Conservation (phyloP, 2,888 invertebrate species). For the Crocallis elinguaria region DNA sequence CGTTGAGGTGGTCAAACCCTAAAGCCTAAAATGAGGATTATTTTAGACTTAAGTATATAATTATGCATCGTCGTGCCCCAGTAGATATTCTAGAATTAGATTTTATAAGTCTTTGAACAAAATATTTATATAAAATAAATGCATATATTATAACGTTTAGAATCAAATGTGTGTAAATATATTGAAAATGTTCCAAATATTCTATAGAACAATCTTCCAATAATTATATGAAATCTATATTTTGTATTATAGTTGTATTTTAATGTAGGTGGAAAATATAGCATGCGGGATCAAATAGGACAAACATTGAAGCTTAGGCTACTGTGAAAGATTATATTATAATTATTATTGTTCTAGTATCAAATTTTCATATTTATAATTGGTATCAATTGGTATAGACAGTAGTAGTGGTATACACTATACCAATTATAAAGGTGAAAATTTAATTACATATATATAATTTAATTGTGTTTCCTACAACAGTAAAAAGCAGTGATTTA, state of each 20-base stretch:
- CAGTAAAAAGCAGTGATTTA: too few relatives aligned
- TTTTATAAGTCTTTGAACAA: constrained; percentile 45
- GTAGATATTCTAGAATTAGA: constrained; percentile 42
- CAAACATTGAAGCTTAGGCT: too few relatives aligned
- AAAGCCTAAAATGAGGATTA: background rate
- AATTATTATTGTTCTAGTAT: too few relatives aligned
- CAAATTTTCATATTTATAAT: too few relatives aligned
- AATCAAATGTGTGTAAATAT: constrained; percentile 22
- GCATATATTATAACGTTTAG: constrained; percentile 11
- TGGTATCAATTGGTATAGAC: too few relatives aligned
- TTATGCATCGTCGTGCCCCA: constrained; percentile 44
- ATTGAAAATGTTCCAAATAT: constrained; percentile 25
- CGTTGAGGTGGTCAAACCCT: too few relatives aligned
- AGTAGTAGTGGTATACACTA: too few relatives aligned
- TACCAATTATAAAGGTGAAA: too few relatives aligned
- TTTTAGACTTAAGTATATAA: constrained; percentile 1
- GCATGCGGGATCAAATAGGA: too few relatives aligned
- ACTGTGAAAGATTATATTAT: too few relatives aligned
- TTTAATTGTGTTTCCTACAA: too few relatives aligned
- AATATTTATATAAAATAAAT: constrained; percentile 27
- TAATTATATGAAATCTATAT: background rate
- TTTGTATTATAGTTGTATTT: background rate
- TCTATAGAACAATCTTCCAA: constrained; percentile 25
- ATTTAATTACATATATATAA: too few relatives aligned
- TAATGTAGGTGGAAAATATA: background rate